phyloP scores from a whole-genome alignment of 2,888 invertebrate species.

The Cosmopolites sordidus region DNA sequence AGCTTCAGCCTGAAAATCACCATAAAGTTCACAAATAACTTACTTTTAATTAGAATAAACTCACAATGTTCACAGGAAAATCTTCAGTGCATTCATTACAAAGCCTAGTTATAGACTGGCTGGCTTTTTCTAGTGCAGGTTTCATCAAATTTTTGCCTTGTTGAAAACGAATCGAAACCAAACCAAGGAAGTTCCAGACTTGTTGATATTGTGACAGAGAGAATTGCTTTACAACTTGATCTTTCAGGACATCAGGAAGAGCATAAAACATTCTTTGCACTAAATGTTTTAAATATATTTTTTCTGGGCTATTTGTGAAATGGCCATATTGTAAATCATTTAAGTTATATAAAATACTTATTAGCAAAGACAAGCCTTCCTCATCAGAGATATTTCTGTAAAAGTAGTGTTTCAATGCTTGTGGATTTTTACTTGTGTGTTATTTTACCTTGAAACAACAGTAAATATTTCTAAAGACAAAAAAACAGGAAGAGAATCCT shows the following conservation, averaged over 20 bases:
- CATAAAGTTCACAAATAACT: slow-evolving; percentile 1
- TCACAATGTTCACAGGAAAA: slow-evolving; percentile 13
- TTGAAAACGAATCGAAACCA: not conserved
- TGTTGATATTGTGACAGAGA: slow-evolving; percentile 4
- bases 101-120: not conserved
- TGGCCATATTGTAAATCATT: slow-evolving; percentile 27
- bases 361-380: slow-evolving; percentile 15
- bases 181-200: slow-evolving; percentile 16
- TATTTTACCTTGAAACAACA: slow-evolving; percentile 35
- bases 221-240: slow-evolving; percentile 13
- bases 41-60: not conserved
- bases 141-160: slow-evolving; percentile 4
- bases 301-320: slow-evolving; percentile 32
- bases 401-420: slow-evolving; percentile 3
- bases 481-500: slow-evolving; percentile 34
- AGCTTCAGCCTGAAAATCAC: slow-evolving; percentile 9
- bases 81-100: slow-evolving; percentile 1
- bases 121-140: slow-evolving; percentile 6
- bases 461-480: slow-evolving; percentile 39
- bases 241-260: slow-evolving; percentile 20
- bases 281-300: slow-evolving; percentile 30
- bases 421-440: not conserved
- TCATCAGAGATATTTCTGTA: slow-evolving; percentile 27
- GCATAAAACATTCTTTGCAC: slow-evolving; percentile 29
- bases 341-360: slow-evolving; percentile 26